Base-by-base conservation (phyloP, 2,113 vertebrate genomes). In the Numenius arquata region DNA sequence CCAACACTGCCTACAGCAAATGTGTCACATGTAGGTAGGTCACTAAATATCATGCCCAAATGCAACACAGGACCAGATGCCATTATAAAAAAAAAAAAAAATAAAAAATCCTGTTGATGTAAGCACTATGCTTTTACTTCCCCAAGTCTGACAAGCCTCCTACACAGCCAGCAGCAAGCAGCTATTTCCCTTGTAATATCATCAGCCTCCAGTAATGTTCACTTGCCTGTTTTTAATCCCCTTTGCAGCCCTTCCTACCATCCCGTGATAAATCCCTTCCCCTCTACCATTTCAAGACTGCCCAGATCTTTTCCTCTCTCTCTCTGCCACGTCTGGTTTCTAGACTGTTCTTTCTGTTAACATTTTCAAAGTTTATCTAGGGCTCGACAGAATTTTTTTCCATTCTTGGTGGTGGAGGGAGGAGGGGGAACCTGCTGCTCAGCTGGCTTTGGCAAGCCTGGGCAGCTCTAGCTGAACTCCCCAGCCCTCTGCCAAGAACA, bases 101-200 rank as follows among this genome's bases (percentile, higher is more conserved):
- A n/a, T 11, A 76, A 15, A 62, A 77, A 91, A 65, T 59, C 70
- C 50, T 79, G 86, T 95, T 82, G 85, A 87, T 91, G 86, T 79
- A 96, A 95, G 91, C 91, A 95, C 89, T 95, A 62, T 91, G 89
- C 84, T 96, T 95, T 89, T 92, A 96, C 89, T 95, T 96, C 86
- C 89, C 77, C 80, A 93, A 93, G 92, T 94, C 93, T 96, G 92
- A 97, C 93, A 96, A 87, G 90, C 90, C 95, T 96, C 96, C 96
- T 96, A 95, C 95, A 95, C 92, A 90, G 80, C 80, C 92, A 96
- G 88, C 80, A 96, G 80, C 77, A 82, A 95, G 90, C 76, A 96
- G 86, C 77, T 95, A 89, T 94, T 96, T 95, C 86, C 86, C 90
- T 90, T 93, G 88, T 92, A 94, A 93, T 90, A 93, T 86, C 95